Base-by-base conservation (phyloP, 1,140 invertebrate genomes). In the Varroa destructor region DNA sequence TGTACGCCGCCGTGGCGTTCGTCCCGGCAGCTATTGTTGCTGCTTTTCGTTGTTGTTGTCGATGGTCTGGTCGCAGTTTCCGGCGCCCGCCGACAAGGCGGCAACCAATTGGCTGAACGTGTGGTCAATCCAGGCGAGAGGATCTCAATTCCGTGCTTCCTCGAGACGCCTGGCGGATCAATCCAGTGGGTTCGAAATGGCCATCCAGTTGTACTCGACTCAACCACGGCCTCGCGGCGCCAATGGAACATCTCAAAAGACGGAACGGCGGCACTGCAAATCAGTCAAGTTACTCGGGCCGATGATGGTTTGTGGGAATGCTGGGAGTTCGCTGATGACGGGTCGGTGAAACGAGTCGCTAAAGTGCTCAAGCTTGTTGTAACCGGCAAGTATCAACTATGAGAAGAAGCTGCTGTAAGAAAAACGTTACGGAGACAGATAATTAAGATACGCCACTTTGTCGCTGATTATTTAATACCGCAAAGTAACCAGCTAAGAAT, bases 251-350 rank as follows among this genome's bases (percentile, higher is more conserved):
- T 77, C 43, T 71, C 74, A 0, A 73, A 74, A 3, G 75, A 77
- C 25, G 76, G 76, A 5, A 72, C 73, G 36, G 75, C 76, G 0
- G 70, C 74, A 8, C 64, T 77, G 43, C 74, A 75, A 51, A 77
- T 77, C 40, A 72, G 64, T 46, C 73, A 73, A 3, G 74, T 73
- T 1, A 73, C 75, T 6, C 70, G 70, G 36, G 67, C 71, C 4
- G 76, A 77, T 56, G 74, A 74, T 5, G 76, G 76, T 6, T 56
- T 73, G 0, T 77, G 76, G 76, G 76, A 77, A 55, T 77, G 76
- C 46, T 67, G 75, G 71, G 74, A 77, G 43, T 46, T 76, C 12
- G 75, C 73, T n/a, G 46, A 56, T 10, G 72, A 75, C 46, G 76
- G 75, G 1, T 72, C 55, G 43, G 74, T 77, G 37, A 56, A 73